These are phyloP conservation scores for Baccha elongata DNA, from an alignment of 2,888 invertebrate species.

Conservation along the genomic window DNA sequence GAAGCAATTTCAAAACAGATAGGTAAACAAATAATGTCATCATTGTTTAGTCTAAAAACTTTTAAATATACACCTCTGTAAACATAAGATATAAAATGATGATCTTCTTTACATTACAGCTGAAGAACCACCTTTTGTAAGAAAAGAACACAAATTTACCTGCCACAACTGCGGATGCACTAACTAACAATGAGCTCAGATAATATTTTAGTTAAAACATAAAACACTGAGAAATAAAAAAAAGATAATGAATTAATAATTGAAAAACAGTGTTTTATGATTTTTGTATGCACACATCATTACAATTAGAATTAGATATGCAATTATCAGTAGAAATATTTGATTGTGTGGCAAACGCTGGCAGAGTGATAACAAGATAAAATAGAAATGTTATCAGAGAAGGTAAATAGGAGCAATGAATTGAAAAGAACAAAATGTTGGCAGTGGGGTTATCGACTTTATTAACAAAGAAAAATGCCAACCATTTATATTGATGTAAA, in stretches of 20 bases:
- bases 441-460: slow-evolving; percentile 24
- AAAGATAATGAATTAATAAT: slow-evolving; percentile 10
- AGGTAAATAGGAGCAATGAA: not conserved
- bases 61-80: slow-evolving; percentile 37
- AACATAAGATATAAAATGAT: slow-evolving; percentile 24
- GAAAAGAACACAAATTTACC: not conserved
- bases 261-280: slow-evolving; percentile 4
- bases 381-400: slow-evolving; percentile 5
- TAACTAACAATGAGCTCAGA: no score
- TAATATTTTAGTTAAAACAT: not conserved
- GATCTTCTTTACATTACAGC: not conserved
- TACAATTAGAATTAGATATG: not conserved
- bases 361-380: not conserved
- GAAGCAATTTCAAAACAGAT: not conserved
- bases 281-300: not conserved
- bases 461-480: slow-evolving; percentile 8
- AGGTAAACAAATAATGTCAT: not conserved
- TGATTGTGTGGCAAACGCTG: not conserved
- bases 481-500: slow-evolving; percentile 2
- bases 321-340: not conserved
- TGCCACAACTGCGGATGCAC: slow-evolving; percentile 5
- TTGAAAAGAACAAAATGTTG: slow-evolving; percentile 1
- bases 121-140: slow-evolving; percentile 6
- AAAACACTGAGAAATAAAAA: not conserved
- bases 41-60: slow-evolving; percentile 4